Evolutionary conservation across 2,113 vertebrate genomes (phyloP).

Genomic region (Phaethon lepturus): DNA sequence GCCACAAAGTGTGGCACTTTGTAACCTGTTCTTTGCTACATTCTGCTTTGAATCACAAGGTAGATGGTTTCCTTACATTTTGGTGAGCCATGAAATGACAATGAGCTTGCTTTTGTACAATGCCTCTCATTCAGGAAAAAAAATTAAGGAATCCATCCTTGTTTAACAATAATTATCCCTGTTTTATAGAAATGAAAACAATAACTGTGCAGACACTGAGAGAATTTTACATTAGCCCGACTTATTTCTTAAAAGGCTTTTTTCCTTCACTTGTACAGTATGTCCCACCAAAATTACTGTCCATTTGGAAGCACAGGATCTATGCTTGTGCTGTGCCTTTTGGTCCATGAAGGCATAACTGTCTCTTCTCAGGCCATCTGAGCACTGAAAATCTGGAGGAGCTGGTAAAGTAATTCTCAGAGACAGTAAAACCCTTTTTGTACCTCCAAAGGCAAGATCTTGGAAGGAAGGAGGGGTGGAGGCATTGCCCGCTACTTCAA

Average conservation of each 20-base stretch:
- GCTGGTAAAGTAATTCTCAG: not conserved
- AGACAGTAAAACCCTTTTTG: not conserved
- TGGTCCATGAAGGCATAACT: fast-evolving
- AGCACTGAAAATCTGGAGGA: not conserved
- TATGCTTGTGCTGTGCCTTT: not conserved
- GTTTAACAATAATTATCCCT: not conserved
- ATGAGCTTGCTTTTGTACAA: not conserved
- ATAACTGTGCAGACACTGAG: not conserved
- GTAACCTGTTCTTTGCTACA: not conserved
- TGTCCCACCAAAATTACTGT: not conserved
- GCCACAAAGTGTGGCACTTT: not conserved
- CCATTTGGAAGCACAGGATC: not conserved
- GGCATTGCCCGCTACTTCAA: too few species aligned
- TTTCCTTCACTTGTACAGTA: not conserved
- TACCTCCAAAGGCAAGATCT: not conserved
- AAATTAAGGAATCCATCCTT: not conserved
- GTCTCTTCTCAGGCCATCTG: not conserved
- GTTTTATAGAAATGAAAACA: not conserved
- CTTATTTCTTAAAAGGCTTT: not conserved
- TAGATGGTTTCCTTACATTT: not conserved
- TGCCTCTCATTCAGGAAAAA: not conserved
- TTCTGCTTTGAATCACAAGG: not conserved
- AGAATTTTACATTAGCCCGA: not conserved
- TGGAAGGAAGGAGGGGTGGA: too few species aligned
- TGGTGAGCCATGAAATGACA: not conserved